Evolutionary conservation across 92 coral and sea anemone species (phyloP).

Genomic region (Paramuricea clavata): DNA sequence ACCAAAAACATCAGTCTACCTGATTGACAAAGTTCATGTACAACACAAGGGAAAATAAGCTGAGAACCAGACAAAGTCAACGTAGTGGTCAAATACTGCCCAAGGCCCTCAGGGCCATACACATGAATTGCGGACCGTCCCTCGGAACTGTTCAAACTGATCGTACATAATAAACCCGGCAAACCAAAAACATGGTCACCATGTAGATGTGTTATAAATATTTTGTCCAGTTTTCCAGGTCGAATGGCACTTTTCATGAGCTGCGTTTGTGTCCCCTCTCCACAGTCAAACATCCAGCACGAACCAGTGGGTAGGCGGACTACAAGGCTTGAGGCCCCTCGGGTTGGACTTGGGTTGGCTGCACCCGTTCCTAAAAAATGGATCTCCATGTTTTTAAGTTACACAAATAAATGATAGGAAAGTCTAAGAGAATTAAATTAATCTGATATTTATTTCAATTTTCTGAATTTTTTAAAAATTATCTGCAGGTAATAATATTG

Average conservation of each 20-base stretch:
- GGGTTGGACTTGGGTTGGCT: slow-evolving; percentile 79
- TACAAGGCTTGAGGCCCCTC: slow-evolving; percentile 90
- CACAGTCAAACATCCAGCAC: slow-evolving; percentile 99
- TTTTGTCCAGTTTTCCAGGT: slow-evolving; percentile 84
- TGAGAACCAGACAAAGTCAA: slow-evolving; percentile 80
- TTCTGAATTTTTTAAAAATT: too few species aligned
- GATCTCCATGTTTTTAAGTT: slow-evolving; percentile 71
- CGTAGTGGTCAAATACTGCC: slow-evolving; percentile 76
- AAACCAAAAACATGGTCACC: slow-evolving; percentile 96
- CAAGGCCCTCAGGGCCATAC: slow-evolving; percentile 90
- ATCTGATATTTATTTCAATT: too few species aligned
- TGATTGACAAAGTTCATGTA: slow-evolving; percentile 80
- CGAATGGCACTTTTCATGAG: slow-evolving; percentile 85
- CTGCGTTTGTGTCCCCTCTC: slow-evolving; percentile 93
- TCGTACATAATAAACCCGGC: slow-evolving; percentile 93
- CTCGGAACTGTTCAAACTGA: slow-evolving; percentile 77
- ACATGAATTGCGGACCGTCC: slow-evolving; percentile 74
- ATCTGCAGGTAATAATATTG: too few species aligned
- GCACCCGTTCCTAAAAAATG: slow-evolving; percentile 97
- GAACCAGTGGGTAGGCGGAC: slow-evolving; percentile 75
- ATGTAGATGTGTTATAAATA: slow-evolving; percentile 95
- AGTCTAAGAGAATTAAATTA: not conserved
- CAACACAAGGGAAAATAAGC: slow-evolving; percentile 81
- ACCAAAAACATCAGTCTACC: too few species aligned
- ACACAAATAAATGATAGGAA: not conserved